phyloP scores from a whole-genome alignment of 2,888 invertebrate genomes.

The Dinocampus coccinellae region DNA sequence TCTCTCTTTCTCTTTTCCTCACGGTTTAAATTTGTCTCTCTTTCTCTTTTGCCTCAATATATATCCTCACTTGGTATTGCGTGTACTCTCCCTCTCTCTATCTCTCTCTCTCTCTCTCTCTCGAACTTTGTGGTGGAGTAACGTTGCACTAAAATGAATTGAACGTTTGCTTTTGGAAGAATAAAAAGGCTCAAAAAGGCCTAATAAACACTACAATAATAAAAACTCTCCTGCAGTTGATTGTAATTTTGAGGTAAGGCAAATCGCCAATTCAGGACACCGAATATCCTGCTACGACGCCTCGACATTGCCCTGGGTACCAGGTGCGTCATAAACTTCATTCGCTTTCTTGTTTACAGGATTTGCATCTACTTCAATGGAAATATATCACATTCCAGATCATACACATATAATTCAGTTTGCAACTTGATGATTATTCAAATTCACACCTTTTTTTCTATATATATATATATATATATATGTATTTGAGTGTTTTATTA shows the following conservation, averaged over 20 bases:
- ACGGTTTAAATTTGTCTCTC: not conserved
- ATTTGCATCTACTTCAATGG: not conserved
- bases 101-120: no score
- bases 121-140: no score
- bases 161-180: not conserved
- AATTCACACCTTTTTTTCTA: no score
- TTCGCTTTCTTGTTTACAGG: not conserved
- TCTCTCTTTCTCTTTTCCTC: not conserved
- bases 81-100: not conserved
- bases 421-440: no score
- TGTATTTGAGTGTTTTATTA: not conserved
- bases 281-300: conserved; percentile 33
- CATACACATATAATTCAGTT: not conserved
- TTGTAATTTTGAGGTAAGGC: not conserved
- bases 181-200: not conserved
- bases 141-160: not conserved
- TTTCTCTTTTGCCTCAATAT: not conserved
- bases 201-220: not conserved
- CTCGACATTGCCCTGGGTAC: conserved; percentile 34
- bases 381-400: not conserved
- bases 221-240: not conserved
- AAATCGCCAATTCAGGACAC: conserved; percentile 23
- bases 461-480: no score
- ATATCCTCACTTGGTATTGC: not conserved
- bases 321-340: conserved; percentile 29